These are phyloP conservation scores for Macquaria australasica DNA, from an alignment of 2,113 vertebrate species.

Conservation along the genomic window DNA sequence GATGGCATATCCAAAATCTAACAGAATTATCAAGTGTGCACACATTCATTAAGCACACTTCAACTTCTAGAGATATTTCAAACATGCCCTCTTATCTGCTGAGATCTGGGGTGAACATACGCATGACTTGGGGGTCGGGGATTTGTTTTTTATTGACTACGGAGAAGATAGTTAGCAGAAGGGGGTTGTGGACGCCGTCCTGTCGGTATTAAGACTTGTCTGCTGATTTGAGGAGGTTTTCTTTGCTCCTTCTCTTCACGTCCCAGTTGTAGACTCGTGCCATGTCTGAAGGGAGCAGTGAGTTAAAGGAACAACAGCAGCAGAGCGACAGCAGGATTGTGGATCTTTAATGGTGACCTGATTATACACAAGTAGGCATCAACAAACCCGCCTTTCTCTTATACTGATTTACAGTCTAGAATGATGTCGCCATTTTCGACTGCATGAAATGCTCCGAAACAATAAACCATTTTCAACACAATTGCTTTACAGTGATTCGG, in stretches of 20 bases:
- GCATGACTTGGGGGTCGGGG: background rate
- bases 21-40: background rate
- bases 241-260: constrained; percentile 97
- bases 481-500: background rate
- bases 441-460: background rate
- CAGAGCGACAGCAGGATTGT: too few species aligned
- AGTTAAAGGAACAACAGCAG: constrained; percentile 82
- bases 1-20: background rate
- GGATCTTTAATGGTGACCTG: too few species aligned
- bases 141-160: constrained; percentile 30
- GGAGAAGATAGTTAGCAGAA: constrained; percentile 42
- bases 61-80: constrained; percentile 9
- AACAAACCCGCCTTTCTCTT: too few species aligned
- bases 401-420: too few species aligned
- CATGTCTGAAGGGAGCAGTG: constrained; percentile 89
- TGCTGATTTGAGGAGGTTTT: constrained; percentile 91
- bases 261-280: constrained; percentile 99
- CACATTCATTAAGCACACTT: background rate
- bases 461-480: background rate
- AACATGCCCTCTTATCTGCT: background rate
- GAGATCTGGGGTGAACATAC: constrained; percentile 30
- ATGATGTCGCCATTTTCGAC: background rate
- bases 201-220: constrained; percentile 86
- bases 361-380: too few species aligned
- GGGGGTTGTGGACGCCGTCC: constrained; percentile 27